phyloP scores from a whole-genome alignment of 2,888 invertebrate species.

The Luffia ferchaultella region DNA sequence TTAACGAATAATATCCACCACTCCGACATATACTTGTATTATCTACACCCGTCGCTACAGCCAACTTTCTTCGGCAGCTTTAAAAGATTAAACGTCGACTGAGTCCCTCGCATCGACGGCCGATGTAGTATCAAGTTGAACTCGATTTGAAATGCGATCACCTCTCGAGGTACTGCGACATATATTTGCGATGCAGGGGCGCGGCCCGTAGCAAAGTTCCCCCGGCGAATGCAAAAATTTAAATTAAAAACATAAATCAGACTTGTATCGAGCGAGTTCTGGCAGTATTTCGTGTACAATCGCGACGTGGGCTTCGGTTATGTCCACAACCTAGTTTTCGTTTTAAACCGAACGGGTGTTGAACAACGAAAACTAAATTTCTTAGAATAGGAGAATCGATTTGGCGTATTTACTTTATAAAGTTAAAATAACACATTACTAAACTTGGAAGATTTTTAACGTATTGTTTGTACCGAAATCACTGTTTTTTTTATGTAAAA shows the following conservation, averaged over 20 bases:
- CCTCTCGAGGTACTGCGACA: slow-evolving; percentile 1
- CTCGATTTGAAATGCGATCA: slow-evolving; percentile 31
- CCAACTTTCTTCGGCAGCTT: slow-evolving; percentile 60
- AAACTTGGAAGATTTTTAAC: no score
- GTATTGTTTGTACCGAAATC: no score
- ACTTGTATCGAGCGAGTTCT: slow-evolving; percentile 61
- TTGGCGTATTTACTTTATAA: no score
- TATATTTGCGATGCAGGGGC: slow-evolving; percentile 61
- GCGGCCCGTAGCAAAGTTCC: slow-evolving; percentile 56
- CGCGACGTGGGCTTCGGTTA: background rate
- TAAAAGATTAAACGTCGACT: slow-evolving; percentile 65
- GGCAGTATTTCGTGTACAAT: slow-evolving; percentile 38
- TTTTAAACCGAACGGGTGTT: background rate
- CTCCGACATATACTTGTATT: no score
- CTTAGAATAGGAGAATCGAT: background rate
- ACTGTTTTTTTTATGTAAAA: no score
- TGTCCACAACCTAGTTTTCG: background rate
- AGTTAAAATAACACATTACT: no score
- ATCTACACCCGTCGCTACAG: no score
- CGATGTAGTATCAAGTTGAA: slow-evolving; percentile 45
- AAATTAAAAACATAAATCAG: slow-evolving; percentile 69
- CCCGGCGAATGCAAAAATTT: slow-evolving; percentile 66
- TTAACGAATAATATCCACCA: no score
- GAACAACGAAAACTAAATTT: slow-evolving; percentile 1
- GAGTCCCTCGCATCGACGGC: no score